These are phyloP conservation scores for Anolis carolinensis DNA, from an alignment of 2,113 vertebrate genomes.

Conservation along the genomic window DNA sequence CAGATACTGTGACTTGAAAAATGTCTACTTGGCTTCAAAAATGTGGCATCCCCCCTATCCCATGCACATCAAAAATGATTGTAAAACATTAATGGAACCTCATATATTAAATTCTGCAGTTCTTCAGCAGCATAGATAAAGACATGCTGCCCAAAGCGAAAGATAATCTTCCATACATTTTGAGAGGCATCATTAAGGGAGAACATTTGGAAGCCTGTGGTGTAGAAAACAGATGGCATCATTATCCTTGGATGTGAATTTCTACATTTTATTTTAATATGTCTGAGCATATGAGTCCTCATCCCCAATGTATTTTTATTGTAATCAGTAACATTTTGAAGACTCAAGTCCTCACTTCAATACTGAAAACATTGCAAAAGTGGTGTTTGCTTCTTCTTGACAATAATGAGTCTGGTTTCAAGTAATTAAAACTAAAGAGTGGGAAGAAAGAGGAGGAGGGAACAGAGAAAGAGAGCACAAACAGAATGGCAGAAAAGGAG, in stretches of 20 bases:
- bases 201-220: constrained; percentile 5
- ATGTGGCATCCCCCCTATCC: not conserved
- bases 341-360: constrained; percentile 19
- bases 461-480: no score
- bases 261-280: constrained; percentile 34
- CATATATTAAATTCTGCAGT: constrained; percentile 40
- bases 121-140: constrained; percentile 16
- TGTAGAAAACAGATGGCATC: constrained; percentile 48
- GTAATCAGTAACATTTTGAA: constrained; percentile 38
- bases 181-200: constrained; percentile 38
- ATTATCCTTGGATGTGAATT: constrained; percentile 48
- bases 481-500: no score
- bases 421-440: not conserved
- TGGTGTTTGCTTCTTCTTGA: fast-evolving
- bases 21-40: no score
- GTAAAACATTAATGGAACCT: not conserved
- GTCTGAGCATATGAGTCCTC: constrained; percentile 19
- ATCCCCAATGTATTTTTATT: constrained; percentile 31
- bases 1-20: no score
- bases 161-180: constrained; percentile 37
- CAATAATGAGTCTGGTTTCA: not conserved
- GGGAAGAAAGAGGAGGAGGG: not conserved
- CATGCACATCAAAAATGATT: not conserved
- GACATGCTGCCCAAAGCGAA: not conserved
- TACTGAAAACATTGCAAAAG: not conserved